Evolutionary conservation across 2,113 vertebrate species (phyloP).

Genomic region (Paratilapia polleni): DNA sequence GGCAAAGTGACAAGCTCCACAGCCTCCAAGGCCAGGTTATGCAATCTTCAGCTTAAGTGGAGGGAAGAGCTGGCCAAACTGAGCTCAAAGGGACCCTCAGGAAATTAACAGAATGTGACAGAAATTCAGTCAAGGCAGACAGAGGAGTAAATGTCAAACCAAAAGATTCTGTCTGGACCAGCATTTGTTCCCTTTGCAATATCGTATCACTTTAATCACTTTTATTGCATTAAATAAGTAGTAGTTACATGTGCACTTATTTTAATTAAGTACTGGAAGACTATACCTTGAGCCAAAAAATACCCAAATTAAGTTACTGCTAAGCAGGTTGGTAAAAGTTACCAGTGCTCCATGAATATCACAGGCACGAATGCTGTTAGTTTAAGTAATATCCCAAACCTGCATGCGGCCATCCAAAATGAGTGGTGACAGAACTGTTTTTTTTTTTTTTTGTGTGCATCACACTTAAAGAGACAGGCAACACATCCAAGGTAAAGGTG

Average conservation of each 20-base stretch:
- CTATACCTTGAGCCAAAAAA: background rate
- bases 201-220: background rate
- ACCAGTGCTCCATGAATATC: background rate
- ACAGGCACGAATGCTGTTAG: background rate
- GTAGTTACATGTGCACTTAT: background rate
- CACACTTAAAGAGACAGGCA: background rate
- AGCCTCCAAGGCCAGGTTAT: constrained; percentile 47
- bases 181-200: constrained; percentile 1
- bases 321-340: background rate
- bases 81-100: constrained; percentile 12
- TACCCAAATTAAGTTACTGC: background rate
- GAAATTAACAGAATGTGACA: constrained; percentile 26
- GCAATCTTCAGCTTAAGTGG: constrained; percentile 41
- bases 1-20: constrained; percentile 31
- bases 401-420: background rate
- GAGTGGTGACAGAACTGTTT: background rate
- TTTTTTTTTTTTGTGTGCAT: background rate
- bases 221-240: background rate
- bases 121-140: constrained; percentile 9
- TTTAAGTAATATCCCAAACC: background rate
- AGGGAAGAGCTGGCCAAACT: constrained; percentile 32
- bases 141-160: background rate
- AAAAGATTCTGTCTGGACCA: background rate
- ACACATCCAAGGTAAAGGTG: background rate
- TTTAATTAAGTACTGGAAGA: background rate